Evolutionary conservation across 1,140 invertebrate genomes (phyloP).

Genomic region (Drosophila biarmipes): DNA sequence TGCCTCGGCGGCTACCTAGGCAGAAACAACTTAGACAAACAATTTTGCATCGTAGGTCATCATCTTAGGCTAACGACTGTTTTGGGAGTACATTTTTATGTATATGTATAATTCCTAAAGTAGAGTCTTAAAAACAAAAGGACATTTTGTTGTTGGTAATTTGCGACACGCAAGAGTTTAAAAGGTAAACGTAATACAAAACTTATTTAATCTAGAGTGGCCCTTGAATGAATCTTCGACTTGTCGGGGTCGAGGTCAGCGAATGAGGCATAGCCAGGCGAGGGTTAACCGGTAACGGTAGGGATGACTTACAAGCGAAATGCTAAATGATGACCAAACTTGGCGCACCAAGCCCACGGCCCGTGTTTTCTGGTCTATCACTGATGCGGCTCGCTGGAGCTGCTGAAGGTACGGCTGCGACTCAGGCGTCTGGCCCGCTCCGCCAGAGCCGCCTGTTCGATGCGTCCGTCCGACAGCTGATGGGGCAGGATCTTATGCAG

Average conservation of each 20-base stretch:
- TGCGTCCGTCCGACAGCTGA: conserved; percentile 58
- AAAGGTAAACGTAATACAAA: conserved; percentile 56
- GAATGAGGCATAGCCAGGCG: conserved; percentile 57
- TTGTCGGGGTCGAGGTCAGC: conserved; percentile 16
- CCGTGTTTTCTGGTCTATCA: conserved; percentile 41
- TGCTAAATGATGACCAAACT: conserved; percentile 41
- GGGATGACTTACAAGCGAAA: conserved; percentile 39
- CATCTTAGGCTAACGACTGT: conserved; percentile 43
- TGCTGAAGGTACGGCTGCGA: conserved; percentile 76
- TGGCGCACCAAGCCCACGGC: conserved; percentile 8
- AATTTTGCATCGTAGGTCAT: conserved; percentile 34
- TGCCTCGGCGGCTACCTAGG: conserved; percentile 21
- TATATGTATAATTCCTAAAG: conserved; percentile 39
- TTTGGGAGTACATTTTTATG: conserved; percentile 46
- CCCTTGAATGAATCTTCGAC: conserved; percentile 40
- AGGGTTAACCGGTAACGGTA: conserved; percentile 11
- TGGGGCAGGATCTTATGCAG: conserved; percentile 69
- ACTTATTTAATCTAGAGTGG: conserved; percentile 31
- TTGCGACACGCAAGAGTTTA: conserved; percentile 41
- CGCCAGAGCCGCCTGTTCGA: conserved; percentile 59
- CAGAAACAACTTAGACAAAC: conserved; percentile 47
- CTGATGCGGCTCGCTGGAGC: conserved; percentile 63
- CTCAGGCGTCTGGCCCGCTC: conserved; percentile 68
- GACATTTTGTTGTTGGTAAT: conserved; percentile 39
- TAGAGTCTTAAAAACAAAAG: conserved; percentile 62